Conservation (phyloP, 2,797 vertebrate genomes). For the Rachycentron canadum region DNA sequence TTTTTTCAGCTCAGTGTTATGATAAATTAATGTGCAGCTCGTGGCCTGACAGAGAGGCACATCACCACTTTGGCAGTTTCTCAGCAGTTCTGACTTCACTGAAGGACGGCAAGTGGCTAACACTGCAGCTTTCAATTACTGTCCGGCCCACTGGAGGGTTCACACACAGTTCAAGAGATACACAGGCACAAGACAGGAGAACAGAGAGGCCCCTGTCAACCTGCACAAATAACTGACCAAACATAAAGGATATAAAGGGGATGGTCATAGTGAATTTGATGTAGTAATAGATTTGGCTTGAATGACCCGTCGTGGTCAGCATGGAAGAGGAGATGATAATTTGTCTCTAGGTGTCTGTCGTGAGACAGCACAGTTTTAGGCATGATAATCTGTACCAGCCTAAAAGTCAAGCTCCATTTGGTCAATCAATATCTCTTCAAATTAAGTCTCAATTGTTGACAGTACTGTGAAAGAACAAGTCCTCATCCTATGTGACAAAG, state of each 20-base stretch:
- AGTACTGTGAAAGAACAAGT: no score
- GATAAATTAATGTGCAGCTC: conserved; percentile 1
- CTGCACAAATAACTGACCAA: conserved; percentile 1
- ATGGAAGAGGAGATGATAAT: neutral
- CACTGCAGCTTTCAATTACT: conserved; percentile 16
- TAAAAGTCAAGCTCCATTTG: neutral
- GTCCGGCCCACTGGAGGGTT: conserved; percentile 8
- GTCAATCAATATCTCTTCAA: neutral
- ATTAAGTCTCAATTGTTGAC: no score
- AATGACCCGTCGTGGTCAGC: neutral
- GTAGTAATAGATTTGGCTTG: neutral
- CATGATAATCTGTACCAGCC: no score
- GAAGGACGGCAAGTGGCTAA: conserved; percentile 10
- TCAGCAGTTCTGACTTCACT: neutral
- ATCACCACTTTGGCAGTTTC: conserved; percentile 1
- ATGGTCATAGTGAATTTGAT: neutral
- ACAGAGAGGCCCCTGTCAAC: neutral
- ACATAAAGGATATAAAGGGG: neutral
- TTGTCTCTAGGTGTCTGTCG: no score
- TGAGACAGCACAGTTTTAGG: no score
- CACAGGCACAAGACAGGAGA: neutral
- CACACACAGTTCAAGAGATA: conserved; percentile 3
- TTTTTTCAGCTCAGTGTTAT: neutral
- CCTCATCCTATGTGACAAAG: no score
- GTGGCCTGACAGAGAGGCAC: neutral